phyloP scores from a whole-genome alignment of 2,113 vertebrate genomes.

The Rhynchopsitta pachyrhyncha region DNA sequence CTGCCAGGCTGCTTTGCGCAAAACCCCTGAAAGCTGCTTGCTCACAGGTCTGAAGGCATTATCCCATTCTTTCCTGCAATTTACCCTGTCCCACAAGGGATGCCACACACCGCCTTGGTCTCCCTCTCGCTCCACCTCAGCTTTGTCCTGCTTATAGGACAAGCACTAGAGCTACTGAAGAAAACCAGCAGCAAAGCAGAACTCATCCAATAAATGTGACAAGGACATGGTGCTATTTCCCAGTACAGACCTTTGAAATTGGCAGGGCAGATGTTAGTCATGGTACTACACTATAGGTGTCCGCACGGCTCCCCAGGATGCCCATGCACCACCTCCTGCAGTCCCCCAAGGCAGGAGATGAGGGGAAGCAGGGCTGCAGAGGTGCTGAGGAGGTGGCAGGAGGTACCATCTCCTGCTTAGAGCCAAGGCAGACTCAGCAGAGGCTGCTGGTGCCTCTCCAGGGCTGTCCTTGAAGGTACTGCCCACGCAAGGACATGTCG shows the following conservation, averaged over 20 bases:
- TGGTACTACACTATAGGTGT: rapidly evolving
- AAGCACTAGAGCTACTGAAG: neutral
- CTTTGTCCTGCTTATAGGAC: neutral
- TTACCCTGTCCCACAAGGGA: neutral
- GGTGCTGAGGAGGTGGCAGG: neutral
- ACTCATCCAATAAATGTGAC: neutral
- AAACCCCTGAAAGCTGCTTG: neutral
- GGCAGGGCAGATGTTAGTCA: neutral
- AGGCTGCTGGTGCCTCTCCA: constrained; percentile 1
- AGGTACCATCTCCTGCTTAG: neutral
- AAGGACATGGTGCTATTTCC: neutral
- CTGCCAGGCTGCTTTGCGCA: neutral
- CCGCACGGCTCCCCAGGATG: neutral
- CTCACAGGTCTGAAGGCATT: neutral
- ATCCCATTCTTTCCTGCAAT: neutral
- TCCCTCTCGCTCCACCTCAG: neutral
- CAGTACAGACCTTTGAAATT: neutral
- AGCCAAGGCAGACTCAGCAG: neutral
- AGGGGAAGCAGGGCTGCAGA: neutral
- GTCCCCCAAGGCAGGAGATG: neutral
- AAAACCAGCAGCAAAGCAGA: neutral
- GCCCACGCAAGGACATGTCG: neutral
- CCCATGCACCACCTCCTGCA: neutral
- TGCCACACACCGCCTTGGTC: rapidly evolving
- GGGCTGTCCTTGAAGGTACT: neutral